Evolutionary conservation across 2,797 vertebrate genomes (phyloP), one percentile per base, ranked within the genome.

Genomic region (Tinamus major): DNA sequence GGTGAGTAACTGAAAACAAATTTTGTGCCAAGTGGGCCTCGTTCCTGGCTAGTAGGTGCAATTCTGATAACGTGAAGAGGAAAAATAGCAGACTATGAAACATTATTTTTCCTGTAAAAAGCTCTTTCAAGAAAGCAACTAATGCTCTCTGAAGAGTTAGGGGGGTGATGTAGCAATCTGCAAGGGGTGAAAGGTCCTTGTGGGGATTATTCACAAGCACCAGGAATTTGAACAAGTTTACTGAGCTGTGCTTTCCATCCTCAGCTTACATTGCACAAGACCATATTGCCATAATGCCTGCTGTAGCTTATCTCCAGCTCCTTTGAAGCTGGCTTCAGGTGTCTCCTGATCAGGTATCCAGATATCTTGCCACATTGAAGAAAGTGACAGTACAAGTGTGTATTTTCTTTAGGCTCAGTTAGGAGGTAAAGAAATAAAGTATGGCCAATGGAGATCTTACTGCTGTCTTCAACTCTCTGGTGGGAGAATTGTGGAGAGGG

Each of bases 331-430:
- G 49, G 13, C 55, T 91, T 83, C 27, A 69, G 59, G 37, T 41
- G 51, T 72, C 23, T 59, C 6, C 33, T 33, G 23, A 29, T 85
- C 8, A 49, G n/a, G 16, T 48, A 49, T 69, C 24, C 24, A 6
- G 3, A 16, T 29, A 13, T 71, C 29, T 63, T 63, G 39, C 83
- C 10, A 2, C 37, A 7, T 2, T 83, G 69, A 49, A 67, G 69
- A 39, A 85, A 83, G 13, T 48, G 24, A 9, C 11, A 15, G 33
- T 29, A 42, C 17, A n/a, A 0, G 0, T 24, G 15, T 3, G 1
- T 65, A n/a, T 85, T 46, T 9, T 90, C 42, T 75, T 68, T 51
- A 75, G 33, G 19, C 11, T 79, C 11, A 46, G 69, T 55, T 82
- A 63, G 46, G 42, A 84, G 51, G 9, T 19, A 84, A 67, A 92